phyloP scores from a whole-genome alignment of 2,797 vertebrate genomes.

The Coregonus ussuriensis region DNA sequence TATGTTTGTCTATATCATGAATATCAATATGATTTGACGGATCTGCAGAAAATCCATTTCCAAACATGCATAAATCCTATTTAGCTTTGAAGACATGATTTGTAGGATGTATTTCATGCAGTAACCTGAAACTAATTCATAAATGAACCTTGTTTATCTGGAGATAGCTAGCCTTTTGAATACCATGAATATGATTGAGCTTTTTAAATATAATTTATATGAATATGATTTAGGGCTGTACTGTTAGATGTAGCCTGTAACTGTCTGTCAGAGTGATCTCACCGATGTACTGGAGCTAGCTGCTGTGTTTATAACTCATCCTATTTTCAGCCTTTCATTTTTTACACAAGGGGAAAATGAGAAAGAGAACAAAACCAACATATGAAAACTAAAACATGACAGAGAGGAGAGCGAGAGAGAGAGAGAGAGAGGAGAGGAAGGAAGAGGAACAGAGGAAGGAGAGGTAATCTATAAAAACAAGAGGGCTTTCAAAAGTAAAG shows the following conservation, averaged over 20 bases:
- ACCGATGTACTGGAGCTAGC: conserved; percentile 52
- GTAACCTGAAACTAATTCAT: conserved; percentile 62
- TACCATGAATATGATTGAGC: no score
- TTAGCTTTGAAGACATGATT: conserved; percentile 61
- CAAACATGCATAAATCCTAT: conserved; percentile 62
- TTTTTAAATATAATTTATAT: background rate
- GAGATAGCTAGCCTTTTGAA: no score
- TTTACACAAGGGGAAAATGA: conserved; percentile 76
- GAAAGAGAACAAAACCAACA: conserved; percentile 74
- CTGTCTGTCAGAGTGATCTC: conserved; percentile 65
- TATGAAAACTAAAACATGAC: conserved; percentile 76
- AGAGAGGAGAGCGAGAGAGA: conserved; percentile 22
- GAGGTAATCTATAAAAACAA: conserved; percentile 76
- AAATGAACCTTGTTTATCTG: conserved; percentile 38
- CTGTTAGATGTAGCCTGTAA: conserved; percentile 19
- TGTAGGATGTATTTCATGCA: conserved; percentile 59
- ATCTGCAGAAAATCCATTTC: conserved; percentile 53
- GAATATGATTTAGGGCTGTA: background rate
- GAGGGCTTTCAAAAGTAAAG: conserved; percentile 78
- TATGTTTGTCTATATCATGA: no score
- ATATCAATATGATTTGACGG: no score
- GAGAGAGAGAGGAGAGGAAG: conserved; percentile 34
- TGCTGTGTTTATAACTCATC: conserved; percentile 54
- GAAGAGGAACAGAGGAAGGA: conserved; percentile 68
- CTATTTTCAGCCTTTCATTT: conserved; percentile 68